phyloP scores from a whole-genome alignment of 2,113 vertebrate genomes.

The Dipodomys spectabilis region DNA sequence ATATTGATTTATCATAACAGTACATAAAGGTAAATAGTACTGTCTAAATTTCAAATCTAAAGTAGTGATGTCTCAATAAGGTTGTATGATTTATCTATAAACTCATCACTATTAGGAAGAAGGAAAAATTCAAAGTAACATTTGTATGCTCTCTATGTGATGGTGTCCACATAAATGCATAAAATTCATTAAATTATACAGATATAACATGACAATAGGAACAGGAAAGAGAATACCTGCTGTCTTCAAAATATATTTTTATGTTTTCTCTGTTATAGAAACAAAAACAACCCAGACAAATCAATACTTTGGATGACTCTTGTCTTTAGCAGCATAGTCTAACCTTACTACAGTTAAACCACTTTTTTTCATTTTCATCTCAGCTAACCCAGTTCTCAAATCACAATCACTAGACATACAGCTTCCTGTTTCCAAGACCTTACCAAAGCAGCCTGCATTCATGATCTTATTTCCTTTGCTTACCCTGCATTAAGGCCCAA shows the following conservation, averaged over 20 bases:
- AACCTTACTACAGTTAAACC: background rate
- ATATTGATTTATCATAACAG: background rate
- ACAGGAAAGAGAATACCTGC: background rate
- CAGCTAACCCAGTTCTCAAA: background rate
- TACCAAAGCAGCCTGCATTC: background rate
- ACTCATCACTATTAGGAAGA: background rate
- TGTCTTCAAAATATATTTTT: background rate
- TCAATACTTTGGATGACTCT: background rate
- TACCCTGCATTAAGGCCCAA: background rate
- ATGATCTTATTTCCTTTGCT: background rate
- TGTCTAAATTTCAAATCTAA: background rate
- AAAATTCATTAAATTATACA: background rate
- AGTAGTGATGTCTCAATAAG: background rate
- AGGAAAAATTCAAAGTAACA: background rate
- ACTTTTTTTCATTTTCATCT: background rate
- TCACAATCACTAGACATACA: background rate
- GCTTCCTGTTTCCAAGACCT: background rate
- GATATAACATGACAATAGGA: background rate
- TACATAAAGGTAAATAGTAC: background rate
- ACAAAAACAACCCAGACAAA: too few species aligned
- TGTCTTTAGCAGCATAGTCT: background rate
- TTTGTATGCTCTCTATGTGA: background rate
- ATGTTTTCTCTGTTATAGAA: too few species aligned
- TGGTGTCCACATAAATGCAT: background rate
- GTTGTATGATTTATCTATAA: background rate